phyloP scores from a whole-genome alignment of 2,797 vertebrate species.

The Hyperoplus immaculatus region DNA sequence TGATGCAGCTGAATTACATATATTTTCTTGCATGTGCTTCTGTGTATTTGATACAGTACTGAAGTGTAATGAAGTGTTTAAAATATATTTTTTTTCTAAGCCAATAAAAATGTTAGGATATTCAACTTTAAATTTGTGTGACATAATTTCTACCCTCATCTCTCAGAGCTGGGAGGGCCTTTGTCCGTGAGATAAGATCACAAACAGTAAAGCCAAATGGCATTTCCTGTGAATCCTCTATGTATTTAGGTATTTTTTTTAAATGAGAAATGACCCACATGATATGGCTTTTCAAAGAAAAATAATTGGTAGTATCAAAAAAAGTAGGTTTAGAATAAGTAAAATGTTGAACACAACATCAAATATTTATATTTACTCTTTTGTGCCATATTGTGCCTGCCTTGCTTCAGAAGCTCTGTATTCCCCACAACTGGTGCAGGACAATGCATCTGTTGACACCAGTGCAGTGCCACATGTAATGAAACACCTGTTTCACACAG shows the following conservation, averaged over 20 bases:
- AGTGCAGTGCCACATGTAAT: slow-evolving; percentile 12
- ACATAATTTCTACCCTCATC: background rate
- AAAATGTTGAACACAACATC: background rate
- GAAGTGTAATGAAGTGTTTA: too few relatives aligned
- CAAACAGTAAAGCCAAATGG: background rate
- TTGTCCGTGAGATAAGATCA: slow-evolving; percentile 8
- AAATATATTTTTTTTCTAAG: too few relatives aligned
- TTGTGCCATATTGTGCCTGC: background rate
- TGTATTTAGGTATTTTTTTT: background rate
- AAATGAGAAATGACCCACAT: background rate
- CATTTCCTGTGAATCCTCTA: slow-evolving; percentile 9
- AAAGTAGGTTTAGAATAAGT: background rate
- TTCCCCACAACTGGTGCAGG: slow-evolving; percentile 74
- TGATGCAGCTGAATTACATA: background rate
- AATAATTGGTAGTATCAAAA: background rate
- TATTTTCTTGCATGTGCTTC: slow-evolving; percentile 2
- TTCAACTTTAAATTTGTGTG: background rate
- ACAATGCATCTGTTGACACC: slow-evolving; percentile 64
- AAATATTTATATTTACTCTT: background rate
- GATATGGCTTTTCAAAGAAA: background rate
- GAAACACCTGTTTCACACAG: slow-evolving; percentile 63
- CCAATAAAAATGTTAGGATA: slow-evolving; percentile 15
- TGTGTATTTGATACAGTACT: background rate
- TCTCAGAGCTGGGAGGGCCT: background rate
- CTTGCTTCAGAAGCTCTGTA: slow-evolving; percentile 9